phyloP scores from a whole-genome alignment of 2,888 invertebrate species.

The Ferdinandea cuprea region DNA sequence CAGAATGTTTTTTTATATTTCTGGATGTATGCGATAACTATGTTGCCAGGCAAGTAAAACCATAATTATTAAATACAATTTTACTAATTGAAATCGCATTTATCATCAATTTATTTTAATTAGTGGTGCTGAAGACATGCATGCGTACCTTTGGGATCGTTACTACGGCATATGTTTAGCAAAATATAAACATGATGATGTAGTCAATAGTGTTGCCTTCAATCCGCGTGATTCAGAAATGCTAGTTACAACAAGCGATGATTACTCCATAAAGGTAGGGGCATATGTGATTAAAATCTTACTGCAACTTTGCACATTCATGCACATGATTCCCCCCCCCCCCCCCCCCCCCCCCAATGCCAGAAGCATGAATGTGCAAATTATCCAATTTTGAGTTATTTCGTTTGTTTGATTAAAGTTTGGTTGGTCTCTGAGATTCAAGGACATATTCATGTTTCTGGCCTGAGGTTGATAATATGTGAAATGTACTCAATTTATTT shows the following conservation, averaged over 20 bases:
- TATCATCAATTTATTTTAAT: conserved; percentile 76
- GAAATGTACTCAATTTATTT: background rate
- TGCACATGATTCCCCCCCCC: too few species aligned
- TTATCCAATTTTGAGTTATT: too few species aligned
- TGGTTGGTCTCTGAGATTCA: too few species aligned
- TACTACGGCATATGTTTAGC: conserved; percentile 91
- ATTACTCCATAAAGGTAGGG: conserved; percentile 87
- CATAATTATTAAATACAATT: background rate
- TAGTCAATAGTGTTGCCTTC: conserved; percentile 93
- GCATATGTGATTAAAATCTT: conserved; percentile 84
- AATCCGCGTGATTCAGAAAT: conserved; percentile 91
- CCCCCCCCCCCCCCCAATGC: too few species aligned
- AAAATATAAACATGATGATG: conserved; percentile 90
- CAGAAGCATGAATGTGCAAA: too few species aligned
- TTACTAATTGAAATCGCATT: background rate
- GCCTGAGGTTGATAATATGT: too few species aligned
- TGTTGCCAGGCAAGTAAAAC: conserved; percentile 87
- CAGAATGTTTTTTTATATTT: conserved; percentile 94
- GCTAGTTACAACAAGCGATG: conserved; percentile 92
- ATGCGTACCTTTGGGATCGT: conserved; percentile 93
- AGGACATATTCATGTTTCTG: too few species aligned
- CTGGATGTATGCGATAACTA: conserved; percentile 92
- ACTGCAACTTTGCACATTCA: too few species aligned
- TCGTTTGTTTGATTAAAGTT: too few species aligned
- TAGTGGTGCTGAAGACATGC: conserved; percentile 92